These are phyloP conservation scores for Raja brachyura DNA, from an alignment of 2,113 vertebrate species.

Conservation along the genomic window DNA sequence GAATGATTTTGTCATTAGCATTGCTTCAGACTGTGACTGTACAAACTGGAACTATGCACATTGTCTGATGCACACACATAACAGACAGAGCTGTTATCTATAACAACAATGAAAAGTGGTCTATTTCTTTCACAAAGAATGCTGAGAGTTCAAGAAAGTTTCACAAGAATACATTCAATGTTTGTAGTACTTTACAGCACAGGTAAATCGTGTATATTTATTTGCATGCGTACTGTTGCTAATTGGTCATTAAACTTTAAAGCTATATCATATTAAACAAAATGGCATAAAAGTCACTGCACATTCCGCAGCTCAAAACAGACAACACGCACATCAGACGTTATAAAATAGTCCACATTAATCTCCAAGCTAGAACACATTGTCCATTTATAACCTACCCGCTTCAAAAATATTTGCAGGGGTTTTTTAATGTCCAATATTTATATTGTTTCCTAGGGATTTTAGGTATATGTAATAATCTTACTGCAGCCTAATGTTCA, in stretches of 20 bases:
- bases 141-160: slow-evolving; percentile 39
- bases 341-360: neutral
- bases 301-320: neutral
- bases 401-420: neutral
- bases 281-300: neutral
- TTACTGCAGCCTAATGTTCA: neutral
- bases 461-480: neutral
- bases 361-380: too few relatives aligned
- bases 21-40: slow-evolving; percentile 57
- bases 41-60: slow-evolving; percentile 57
- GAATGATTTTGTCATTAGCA: slow-evolving; percentile 51
- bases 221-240: neutral
- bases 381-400: neutral
- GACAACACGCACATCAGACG: neutral
- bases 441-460: neutral
- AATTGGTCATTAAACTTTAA: neutral
- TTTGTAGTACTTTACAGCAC: slow-evolving; percentile 3
- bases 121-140: slow-evolving; percentile 41
- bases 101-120: slow-evolving; percentile 44
- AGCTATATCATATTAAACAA: neutral
- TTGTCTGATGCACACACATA: slow-evolving; percentile 56
- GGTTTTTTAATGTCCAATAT: neutral
- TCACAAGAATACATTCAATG: slow-evolving; percentile 7
- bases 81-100: slow-evolving; percentile 51
- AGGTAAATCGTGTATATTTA: slow-evolving; percentile 3